Evolutionary conservation across 2,797 vertebrate species (phyloP).

Genomic region (Muraenolepis orangiensis): DNA sequence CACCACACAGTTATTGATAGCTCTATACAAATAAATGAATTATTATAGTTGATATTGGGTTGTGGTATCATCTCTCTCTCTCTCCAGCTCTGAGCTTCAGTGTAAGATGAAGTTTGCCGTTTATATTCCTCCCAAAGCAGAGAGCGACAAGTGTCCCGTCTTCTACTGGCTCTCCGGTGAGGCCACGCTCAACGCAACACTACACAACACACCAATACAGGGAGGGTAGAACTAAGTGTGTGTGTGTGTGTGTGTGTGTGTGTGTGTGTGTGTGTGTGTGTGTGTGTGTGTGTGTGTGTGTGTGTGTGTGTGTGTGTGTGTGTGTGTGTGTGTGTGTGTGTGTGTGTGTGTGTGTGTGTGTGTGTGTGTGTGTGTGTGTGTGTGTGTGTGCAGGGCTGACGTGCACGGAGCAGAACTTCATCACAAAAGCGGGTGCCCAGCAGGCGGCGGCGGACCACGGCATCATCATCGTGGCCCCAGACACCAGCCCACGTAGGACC

Average conservation of each 20-base stretch:
- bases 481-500: constrained; percentile 88
- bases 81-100: constrained; percentile 82
- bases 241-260: too few relatives aligned
- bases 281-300: neutral
- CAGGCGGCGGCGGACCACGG: constrained; percentile 84
- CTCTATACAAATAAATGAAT: too few relatives aligned
- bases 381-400: constrained; percentile 74
- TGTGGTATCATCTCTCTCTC: neutral
- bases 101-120: constrained; percentile 96
- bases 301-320: neutral
- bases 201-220: neutral
- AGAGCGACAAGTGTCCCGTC: constrained; percentile 85
- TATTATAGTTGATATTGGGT: neutral
- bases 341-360: constrained; percentile 13
- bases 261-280: neutral
- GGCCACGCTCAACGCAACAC: neutral
- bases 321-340: neutral
- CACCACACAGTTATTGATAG: neutral
- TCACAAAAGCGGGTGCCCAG: constrained; percentile 89
- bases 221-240: too few relatives aligned
- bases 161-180: constrained; percentile 94
- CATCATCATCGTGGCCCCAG: constrained; percentile 84
- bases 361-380: neutral
- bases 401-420: constrained; percentile 95
- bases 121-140: constrained; percentile 90